phyloP scores from a whole-genome alignment of 2,888 invertebrate genomes.

The Micoletzkya japonica region DNA sequence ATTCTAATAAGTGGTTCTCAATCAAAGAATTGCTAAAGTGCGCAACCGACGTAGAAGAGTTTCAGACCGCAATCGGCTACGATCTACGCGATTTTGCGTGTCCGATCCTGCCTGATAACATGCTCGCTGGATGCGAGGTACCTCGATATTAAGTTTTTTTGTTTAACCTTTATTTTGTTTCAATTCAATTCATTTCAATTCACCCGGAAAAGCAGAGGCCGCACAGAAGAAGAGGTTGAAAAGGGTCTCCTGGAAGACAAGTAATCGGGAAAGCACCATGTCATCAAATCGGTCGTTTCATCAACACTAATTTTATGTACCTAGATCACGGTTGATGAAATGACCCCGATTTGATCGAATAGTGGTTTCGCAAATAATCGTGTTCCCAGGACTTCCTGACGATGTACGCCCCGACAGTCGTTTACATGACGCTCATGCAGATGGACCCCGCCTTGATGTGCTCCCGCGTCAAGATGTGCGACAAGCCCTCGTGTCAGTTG shows the following conservation, averaged over 20 bases:
- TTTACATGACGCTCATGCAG: slow-evolving; percentile 52
- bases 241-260: too few species aligned
- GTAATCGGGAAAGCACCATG: too few species aligned
- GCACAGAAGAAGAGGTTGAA: too few species aligned
- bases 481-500: slow-evolving; percentile 11
- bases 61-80: slow-evolving; percentile 43
- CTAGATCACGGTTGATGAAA: background rate
- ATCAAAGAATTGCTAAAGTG: background rate
- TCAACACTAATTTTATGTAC: too few species aligned
- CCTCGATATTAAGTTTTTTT: too few species aligned
- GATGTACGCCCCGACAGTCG: slow-evolving; percentile 53
- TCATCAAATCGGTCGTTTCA: too few species aligned
- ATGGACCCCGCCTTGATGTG: slow-evolving; percentile 42
- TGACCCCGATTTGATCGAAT: background rate
- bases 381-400: slow-evolving; percentile 45
- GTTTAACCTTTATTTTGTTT: too few species aligned
- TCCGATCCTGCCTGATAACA: slow-evolving; percentile 42
- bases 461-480: slow-evolving; percentile 36
- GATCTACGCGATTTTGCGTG: slow-evolving; percentile 46
- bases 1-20: background rate
- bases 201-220: too few species aligned
- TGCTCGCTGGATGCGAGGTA: slow-evolving; percentile 33
- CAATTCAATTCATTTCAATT: too few species aligned
- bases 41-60: background rate
- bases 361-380: background rate